Base-by-base conservation (phyloP, 1,140 invertebrate genomes). In the Colletes gigas region DNA sequence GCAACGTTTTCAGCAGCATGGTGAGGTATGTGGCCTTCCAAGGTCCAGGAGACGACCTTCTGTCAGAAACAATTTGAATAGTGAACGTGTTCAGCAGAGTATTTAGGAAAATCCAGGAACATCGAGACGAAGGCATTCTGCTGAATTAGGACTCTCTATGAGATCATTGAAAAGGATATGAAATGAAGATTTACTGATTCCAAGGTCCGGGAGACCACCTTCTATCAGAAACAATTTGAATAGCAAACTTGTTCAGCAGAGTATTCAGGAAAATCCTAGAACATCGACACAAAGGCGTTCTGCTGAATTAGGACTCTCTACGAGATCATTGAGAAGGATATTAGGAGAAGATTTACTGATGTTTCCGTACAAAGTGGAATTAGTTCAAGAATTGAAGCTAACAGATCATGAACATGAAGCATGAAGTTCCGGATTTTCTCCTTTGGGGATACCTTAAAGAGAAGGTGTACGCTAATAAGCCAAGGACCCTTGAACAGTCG, bases 391-490 rank as follows among this genome's bases (percentile, higher is more conserved):
- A 57, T 57, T 57, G 15, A 57, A 57, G 8, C 15, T 8, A n/a
- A 8, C 5, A 57, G 55, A 57, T 57, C 7, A 57, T 8, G 17
- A n/a, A 57, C 15, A n/a, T n/a, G n/a, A n/a, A n/a, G n/a, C n/a
- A n/a, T n/a, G n/a, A n/a, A n/a, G n/a, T n/a, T n/a, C 59, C 59
- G 21, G 59, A 62, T 21, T 62, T 62, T 62, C 30, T 62, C n/a
- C 12, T 62, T 30, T 30, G 59, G 59, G n/a, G 59, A 19, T 62
- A 19, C 12, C 21, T 30, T 7, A 62, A 62, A 10, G 59, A 12
- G 21, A 62, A 62, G 21, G 59, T 62, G n/a, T 30, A 62, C 12
- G 21, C n/a, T 21, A 21, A 62, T 12, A 19, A 62, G 59, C 59
- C 8, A 21, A 8, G n/a, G 21, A 10, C 59, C n/a, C 6, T 62